These are phyloP conservation scores for Romanomermis culicivorax DNA, from an alignment of 2,888 invertebrate genomes.

Conservation along the genomic window DNA sequence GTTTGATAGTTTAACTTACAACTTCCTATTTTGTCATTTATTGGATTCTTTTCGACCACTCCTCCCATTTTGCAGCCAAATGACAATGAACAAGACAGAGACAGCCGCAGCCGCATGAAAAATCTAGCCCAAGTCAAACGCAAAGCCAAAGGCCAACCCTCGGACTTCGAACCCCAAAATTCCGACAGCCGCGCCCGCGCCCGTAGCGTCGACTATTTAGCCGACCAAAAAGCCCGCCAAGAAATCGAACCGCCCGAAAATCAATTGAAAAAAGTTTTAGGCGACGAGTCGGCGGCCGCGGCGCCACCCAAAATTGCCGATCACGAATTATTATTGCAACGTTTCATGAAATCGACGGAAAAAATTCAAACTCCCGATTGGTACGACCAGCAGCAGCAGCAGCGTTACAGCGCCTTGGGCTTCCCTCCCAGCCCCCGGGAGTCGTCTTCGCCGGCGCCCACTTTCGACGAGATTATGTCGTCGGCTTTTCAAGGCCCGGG, in stretches of 20 bases:
- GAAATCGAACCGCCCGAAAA: constrained; percentile 26
- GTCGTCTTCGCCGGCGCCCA: constrained; percentile 11
- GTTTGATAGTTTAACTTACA: neutral
- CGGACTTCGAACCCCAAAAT: neutral
- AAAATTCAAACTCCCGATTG: constrained; percentile 25
- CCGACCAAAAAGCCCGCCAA: constrained; percentile 26
- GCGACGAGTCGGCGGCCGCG: constrained; percentile 14
- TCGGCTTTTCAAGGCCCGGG: neutral
- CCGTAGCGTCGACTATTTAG: constrained; percentile 25
- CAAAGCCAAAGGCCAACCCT: neutral
- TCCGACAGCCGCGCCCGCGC: constrained; percentile 14
- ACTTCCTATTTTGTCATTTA: too few species aligned
- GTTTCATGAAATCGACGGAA: constrained; percentile 25
- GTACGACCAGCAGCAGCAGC: constrained; percentile 12
- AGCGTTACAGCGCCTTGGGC: neutral
- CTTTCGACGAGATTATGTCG: too few species aligned
- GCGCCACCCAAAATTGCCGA: constrained; percentile 16
- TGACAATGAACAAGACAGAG: neutral
- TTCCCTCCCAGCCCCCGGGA: constrained; percentile 12
- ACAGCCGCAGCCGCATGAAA: constrained; percentile 7
- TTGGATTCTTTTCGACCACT: too few species aligned
- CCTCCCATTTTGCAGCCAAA: too few species aligned
- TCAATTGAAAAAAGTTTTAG: constrained; percentile 24
- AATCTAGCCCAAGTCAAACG: constrained; percentile 3
- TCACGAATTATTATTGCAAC: constrained; percentile 25